A percentile compares a stretch with the other conserved stretches of the same genome.
phyloP scores from a whole-genome alignment of 2,888 invertebrate genomes.

The Sminthurides aquaticus region DNA sequence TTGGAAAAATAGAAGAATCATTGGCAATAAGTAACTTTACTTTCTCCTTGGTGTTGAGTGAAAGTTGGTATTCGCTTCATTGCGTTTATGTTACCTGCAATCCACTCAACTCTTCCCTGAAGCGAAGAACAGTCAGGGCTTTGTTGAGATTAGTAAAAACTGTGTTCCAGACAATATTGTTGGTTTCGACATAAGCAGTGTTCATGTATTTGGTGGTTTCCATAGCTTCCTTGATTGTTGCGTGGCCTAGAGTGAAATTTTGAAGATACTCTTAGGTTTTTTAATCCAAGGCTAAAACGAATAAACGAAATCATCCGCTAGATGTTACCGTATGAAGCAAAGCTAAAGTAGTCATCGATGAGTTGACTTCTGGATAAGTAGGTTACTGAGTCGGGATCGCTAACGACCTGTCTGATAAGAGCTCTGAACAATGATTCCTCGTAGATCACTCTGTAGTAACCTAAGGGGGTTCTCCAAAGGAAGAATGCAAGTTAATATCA shows the following conservation, averaged over 20 bases:
- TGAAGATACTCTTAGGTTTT: too few relatives aligned
- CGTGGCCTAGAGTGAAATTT: conserved; percentile 5
- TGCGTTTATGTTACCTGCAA: too few relatives aligned
- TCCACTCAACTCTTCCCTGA: neutral
- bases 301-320: too few relatives aligned
- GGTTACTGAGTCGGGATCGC: conserved; percentile 21
- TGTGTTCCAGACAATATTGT: conserved; percentile 16
- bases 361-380: conserved; percentile 33
- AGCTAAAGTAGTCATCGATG: conserved; percentile 39
- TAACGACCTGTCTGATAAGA: conserved; percentile 18
- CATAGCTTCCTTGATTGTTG: conserved; percentile 1
- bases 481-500: too few relatives aligned
- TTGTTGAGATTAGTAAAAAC: neutral
- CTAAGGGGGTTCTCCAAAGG: too few relatives aligned
- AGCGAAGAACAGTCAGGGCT: neutral
- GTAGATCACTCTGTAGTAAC: conserved; percentile 35
- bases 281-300: too few relatives aligned
- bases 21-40: too few relatives aligned
- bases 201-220: conserved; percentile 7
- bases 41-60: too few relatives aligned
- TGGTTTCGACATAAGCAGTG: neutral
- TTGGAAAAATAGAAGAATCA: too few relatives aligned
- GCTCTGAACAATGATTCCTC: conserved; percentile 15
- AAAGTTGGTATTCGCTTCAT: too few relatives aligned
- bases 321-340: conserved; percentile 28